Percentiles rank a stretch among this genome's conserved stretches.
These are phyloP conservation scores for Mesochorus sp. DNA, from an alignment of 2,888 invertebrate genomes.

Conservation along the genomic window DNA sequence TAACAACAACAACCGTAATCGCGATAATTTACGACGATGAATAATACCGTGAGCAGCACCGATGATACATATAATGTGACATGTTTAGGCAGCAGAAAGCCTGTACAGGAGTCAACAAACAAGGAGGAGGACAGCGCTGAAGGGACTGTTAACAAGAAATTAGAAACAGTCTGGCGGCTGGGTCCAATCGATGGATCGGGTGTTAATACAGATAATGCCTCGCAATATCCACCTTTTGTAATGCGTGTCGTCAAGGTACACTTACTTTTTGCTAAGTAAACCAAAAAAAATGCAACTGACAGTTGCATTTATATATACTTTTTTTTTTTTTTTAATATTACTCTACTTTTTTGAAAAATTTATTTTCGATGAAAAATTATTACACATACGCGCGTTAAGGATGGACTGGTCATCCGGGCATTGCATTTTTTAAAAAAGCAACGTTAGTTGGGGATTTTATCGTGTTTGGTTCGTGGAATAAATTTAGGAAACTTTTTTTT, in stretches of 20 bases:
- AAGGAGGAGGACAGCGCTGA: slow-evolving; percentile 71
- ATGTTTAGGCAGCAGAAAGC: slow-evolving; percentile 80
- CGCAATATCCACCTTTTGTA: slow-evolving; percentile 79
- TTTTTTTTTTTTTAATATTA: slow-evolving; percentile 31
- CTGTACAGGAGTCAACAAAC: slow-evolving; percentile 70
- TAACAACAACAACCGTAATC: slow-evolving; percentile 26
- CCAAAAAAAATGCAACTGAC: slow-evolving; percentile 60
- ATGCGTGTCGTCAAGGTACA: slow-evolving; percentile 81
- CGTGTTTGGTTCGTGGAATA: too few species aligned
- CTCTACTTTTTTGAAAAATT: slow-evolving; percentile 22
- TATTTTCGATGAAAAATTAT: too few species aligned
- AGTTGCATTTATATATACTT: slow-evolving; percentile 60
- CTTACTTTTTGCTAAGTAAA: slow-evolving; percentile 67
- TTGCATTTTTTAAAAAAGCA: too few species aligned
- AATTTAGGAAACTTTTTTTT: too few species aligned
- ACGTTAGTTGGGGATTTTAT: too few species aligned
- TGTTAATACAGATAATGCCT: slow-evolving; percentile 76
- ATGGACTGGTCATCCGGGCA: too few species aligned
- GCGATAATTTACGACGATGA: slow-evolving; percentile 49
- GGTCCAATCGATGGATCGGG: slow-evolving; percentile 75
- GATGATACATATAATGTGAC: slow-evolving; percentile 67
- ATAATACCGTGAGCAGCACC: slow-evolving; percentile 57
- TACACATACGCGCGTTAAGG: slow-evolving; percentile 44
- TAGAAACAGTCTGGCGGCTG: slow-evolving; percentile 76
- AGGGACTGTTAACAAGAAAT: slow-evolving; percentile 71